Percentiles rank a stretch among this genome's conserved stretches.
Evolutionary conservation across 2,888 invertebrate species (phyloP).

Genomic region (Lingula anatina): DNA sequence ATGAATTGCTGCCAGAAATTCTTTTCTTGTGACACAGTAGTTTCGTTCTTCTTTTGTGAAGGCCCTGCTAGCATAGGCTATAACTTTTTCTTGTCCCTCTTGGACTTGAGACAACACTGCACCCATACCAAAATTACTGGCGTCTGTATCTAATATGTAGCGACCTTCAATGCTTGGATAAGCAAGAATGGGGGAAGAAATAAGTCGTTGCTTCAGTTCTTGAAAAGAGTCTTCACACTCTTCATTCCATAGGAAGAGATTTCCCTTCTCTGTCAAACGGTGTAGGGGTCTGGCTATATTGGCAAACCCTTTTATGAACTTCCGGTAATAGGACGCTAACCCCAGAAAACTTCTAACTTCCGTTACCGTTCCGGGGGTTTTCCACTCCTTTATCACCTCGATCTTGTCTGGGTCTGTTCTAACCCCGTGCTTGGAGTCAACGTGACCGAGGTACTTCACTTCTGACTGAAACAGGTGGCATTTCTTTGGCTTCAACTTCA

Average conservation of each 20-base stretch:
- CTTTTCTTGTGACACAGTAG: constrained; percentile 11
- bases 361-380: no score
- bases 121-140: constrained; percentile 4
- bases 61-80: constrained; percentile 9
- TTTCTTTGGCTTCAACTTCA: constrained; percentile 8
- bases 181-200: constrained; percentile 8
- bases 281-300: no score
- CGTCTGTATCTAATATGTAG: constrained; percentile 10
- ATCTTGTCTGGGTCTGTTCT: constrained; percentile 1
- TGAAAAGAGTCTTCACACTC: constrained; percentile 7
- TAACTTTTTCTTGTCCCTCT: constrained; percentile 7
- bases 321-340: no score
- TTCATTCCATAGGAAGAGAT: no score
- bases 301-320: no score
- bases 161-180: not conserved
- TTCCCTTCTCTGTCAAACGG: no score
- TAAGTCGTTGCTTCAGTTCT: constrained; percentile 2
- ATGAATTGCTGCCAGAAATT: constrained; percentile 12
- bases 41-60: constrained; percentile 5
- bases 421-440: constrained; percentile 1
- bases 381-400: no score
- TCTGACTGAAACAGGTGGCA: no score
- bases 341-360: not conserved
- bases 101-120: constrained; percentile 11
- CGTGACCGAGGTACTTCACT: constrained; percentile 4